A percentile compares a stretch with the other conserved stretches of the same genome.
phyloP scores from a whole-genome alignment of 2,113 vertebrate species.

The Ophthalmolycus amberensis region DNA sequence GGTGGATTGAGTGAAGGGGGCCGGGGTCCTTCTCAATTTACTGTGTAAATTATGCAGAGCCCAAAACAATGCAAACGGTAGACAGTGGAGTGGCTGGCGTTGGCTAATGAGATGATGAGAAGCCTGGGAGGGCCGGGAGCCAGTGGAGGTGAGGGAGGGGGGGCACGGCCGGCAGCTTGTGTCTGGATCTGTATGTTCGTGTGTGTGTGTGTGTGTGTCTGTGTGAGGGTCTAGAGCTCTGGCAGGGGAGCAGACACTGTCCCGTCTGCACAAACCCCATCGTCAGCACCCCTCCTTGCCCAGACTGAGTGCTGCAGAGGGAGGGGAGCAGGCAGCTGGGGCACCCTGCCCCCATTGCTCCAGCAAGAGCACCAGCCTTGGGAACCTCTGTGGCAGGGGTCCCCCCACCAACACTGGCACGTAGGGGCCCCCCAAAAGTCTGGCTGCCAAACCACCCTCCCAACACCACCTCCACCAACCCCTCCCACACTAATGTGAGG shows the following conservation, averaged over 20 bases:
- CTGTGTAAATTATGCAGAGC: constrained; percentile 85
- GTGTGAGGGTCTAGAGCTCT: constrained; percentile 67
- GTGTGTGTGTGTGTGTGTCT: constrained; percentile 49
- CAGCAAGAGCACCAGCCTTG: constrained; percentile 78
- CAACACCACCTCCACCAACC: constrained; percentile 29
- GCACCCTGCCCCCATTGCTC: constrained; percentile 77
- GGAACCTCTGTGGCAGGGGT: constrained; percentile 81
- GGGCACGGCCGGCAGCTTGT: constrained; percentile 75
- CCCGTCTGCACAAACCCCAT: constrained; percentile 70
- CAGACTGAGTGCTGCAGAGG: constrained; percentile 67
- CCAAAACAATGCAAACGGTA: constrained; percentile 84
- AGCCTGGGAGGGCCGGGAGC: constrained; percentile 73
- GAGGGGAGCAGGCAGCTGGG: constrained; percentile 82
- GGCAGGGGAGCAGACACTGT: constrained; percentile 79
- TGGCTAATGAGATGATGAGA: constrained; percentile 83
- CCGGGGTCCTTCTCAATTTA: constrained; percentile 74
- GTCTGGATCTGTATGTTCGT: constrained; percentile 69
- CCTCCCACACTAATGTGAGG: constrained; percentile 76
- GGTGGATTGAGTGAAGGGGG: constrained; percentile 77
- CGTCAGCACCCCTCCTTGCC: constrained; percentile 69
- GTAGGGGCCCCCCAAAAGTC: constrained; percentile 81
- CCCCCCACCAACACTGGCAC: constrained; percentile 78
- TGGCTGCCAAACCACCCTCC: constrained; percentile 68
- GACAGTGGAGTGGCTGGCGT: constrained; percentile 81
- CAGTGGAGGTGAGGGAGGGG: constrained; percentile 65